Conservation (phyloP, 2,888 invertebrate genomes). For the Andrena haemorrhoa region DNA sequence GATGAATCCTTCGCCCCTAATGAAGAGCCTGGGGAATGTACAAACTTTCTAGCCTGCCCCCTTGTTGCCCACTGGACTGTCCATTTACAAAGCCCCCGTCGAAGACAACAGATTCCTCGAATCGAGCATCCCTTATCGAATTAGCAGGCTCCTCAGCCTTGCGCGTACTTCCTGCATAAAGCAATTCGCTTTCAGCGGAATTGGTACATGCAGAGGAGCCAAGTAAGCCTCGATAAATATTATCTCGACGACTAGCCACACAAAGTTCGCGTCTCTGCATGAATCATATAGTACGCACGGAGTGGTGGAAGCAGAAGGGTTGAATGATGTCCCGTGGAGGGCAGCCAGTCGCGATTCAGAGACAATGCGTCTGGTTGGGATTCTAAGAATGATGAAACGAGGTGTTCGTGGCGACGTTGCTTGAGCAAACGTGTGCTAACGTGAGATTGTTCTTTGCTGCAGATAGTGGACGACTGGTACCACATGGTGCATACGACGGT, state of each 20-base stretch:
- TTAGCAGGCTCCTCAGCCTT: too few relatives aligned
- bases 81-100: neutral
- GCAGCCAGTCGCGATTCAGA: neutral
- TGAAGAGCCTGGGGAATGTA: constrained; percentile 7
- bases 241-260: constrained; percentile 11
- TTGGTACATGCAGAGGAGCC: too few relatives aligned
- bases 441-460: constrained; percentile 81
- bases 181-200: too few relatives aligned
- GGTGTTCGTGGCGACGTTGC: neutral
- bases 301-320: neutral
- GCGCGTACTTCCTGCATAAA: too few relatives aligned
- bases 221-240: constrained; percentile 27
- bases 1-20: constrained; percentile 19
- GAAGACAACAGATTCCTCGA: neutral
- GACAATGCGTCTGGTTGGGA: constrained; percentile 3
- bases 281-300: neutral
- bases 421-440: constrained; percentile 23
- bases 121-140: too few relatives aligned
- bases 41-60: neutral
- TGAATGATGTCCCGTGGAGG: constrained; percentile 3
- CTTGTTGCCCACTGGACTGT: neutral
- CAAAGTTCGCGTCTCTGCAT: neutral
- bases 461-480: constrained; percentile 96
- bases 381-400: neutral
- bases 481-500: constrained; percentile 93